Base-by-base conservation (phyloP, 2,888 invertebrate species). In the Alentia gelatinosa region DNA sequence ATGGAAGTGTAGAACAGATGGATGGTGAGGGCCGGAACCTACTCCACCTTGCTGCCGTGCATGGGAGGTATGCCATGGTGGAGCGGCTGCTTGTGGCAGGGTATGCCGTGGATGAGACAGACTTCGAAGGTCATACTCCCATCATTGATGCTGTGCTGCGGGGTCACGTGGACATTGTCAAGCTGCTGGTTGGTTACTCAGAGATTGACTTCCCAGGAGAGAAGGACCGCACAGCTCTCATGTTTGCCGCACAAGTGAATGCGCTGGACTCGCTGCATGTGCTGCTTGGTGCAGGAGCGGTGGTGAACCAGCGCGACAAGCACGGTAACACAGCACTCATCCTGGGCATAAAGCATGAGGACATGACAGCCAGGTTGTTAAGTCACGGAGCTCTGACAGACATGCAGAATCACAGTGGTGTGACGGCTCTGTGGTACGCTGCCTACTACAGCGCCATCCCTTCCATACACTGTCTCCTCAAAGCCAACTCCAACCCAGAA, bases 21-120 rank as follows among this genome's bases (percentile, higher is more conserved):
- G 89, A 89, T 30, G 89, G 89, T 1, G 89, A 89, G 19, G 89
- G 89, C 33, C 26, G 89, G 9, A 89, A 56, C 63, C 56, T 89
- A 63, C 63, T 89, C 12, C 89, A 89, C 50, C 33, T 89, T 30
- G 89, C 89, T 12, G 89, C 68, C 7, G 35, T 56, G 12, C 89
- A 89, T 39, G 56, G 63, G 1, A 33, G 37, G n/a, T 35, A 35
- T 30, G 63, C 33, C 89, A 89, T 89, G 39, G 89, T 89, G 5
- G 56, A 89, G 39, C 26, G 26, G 1, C 89, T 89, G 63, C 89
- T 89, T 1, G 30, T 19, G 12, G 50, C 19, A 4, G 89, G 89
- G 0, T 63, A 63, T 23, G 89, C 56, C 26, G 63, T 63, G 23
- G 89, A 89, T 63, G 89, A 63, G 39, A 63, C 68, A 23, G 89